phyloP scores from a whole-genome alignment of 1,140 invertebrate genomes.

The Drosophila neocordata region DNA sequence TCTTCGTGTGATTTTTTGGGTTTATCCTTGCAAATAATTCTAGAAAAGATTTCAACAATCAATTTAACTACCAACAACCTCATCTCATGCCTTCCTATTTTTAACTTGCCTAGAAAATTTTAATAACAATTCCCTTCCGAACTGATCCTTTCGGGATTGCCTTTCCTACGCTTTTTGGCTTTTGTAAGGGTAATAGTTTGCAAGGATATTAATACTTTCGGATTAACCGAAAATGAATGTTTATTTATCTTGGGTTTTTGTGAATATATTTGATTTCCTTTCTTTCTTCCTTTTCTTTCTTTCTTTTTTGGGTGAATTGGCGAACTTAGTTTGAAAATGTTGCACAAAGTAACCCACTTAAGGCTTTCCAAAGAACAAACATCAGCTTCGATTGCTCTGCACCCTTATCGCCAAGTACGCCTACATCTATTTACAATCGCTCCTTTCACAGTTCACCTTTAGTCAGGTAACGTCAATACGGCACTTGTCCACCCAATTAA shows the following conservation, averaged over 20 bases:
- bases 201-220: slow-evolving; percentile 1
- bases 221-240: not conserved
- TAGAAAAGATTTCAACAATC: too few relatives aligned
- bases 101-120: too few relatives aligned
- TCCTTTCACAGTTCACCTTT: slow-evolving; percentile 83
- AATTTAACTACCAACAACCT: too few relatives aligned
- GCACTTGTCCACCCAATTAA: slow-evolving; percentile 27
- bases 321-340: slow-evolving; percentile 82
- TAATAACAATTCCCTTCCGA: too few relatives aligned
- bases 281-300: slow-evolving; percentile 63
- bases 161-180: too few relatives aligned
- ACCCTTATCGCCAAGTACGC: slow-evolving; percentile 84
- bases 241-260: slow-evolving; percentile 26
- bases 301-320: slow-evolving; percentile 73
- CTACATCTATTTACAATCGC: slow-evolving; percentile 83
- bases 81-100: too few relatives aligned
- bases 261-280: slow-evolving; percentile 56
- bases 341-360: slow-evolving; percentile 83
- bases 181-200: too few relatives aligned
- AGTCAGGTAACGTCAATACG: slow-evolving; percentile 74
- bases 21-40: slow-evolving; percentile 19
- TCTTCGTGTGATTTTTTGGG: slow-evolving; percentile 3
- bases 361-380: slow-evolving; percentile 83
- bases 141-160: too few relatives aligned
- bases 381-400: slow-evolving; percentile 83